Conservation (phyloP, 1,140 invertebrate genomes). For the Cecropterus lyciades region DNA sequence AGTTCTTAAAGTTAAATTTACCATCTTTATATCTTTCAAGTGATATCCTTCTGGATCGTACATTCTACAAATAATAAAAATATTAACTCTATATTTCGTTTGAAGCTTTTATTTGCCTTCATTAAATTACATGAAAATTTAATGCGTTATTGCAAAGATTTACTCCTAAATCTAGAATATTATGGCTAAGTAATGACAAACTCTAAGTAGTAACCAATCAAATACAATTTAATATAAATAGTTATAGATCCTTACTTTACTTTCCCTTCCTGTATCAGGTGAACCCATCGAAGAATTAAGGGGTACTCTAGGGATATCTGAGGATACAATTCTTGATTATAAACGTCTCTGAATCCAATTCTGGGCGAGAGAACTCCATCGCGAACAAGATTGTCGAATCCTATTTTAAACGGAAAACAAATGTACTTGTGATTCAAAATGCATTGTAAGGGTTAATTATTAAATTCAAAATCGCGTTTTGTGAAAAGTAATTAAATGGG, state of each 20-base stretch:
- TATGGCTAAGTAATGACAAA: too few species aligned
- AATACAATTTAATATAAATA: too few species aligned
- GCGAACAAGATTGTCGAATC: conserved; percentile 50
- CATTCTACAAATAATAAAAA: conserved; percentile 49
- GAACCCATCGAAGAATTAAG: conserved; percentile 52
- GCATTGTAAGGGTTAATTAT: too few species aligned
- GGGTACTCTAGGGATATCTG: conserved; percentile 54
- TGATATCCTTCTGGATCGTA: conserved; percentile 57
- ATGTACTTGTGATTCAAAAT: too few species aligned
- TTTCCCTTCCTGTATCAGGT: conserved; percentile 53
- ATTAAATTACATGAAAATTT: too few species aligned
- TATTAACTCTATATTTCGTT: not conserved
- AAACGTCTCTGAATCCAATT: conserved; percentile 54
- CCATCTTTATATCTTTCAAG: conserved; percentile 51
- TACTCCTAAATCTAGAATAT: too few species aligned
- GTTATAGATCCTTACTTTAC: conserved; percentile 50
- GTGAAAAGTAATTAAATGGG: too few species aligned
- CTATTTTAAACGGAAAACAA: conserved; percentile 28
- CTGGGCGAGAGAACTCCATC: conserved; percentile 47
- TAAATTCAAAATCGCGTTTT: too few species aligned
- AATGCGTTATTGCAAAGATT: too few species aligned
- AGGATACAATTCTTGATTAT: conserved; percentile 48
- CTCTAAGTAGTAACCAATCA: too few species aligned
- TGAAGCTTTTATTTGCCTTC: too few species aligned
- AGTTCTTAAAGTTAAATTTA: conserved; percentile 55